phyloP scores from a whole-genome alignment of 2,888 invertebrate species.

The Mimas tiliae region DNA sequence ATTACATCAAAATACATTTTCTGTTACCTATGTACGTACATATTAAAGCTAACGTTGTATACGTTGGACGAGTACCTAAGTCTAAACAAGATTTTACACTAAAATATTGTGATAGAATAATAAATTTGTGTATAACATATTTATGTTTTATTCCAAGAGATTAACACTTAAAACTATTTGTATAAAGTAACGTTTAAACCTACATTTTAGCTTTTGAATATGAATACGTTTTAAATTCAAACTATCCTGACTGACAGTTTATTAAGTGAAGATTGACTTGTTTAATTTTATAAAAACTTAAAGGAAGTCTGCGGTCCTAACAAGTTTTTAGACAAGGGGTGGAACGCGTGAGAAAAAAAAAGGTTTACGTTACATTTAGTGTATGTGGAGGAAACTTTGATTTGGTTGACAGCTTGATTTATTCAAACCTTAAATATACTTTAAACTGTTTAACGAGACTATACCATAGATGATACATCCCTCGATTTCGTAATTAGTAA shows the following conservation, averaged over 20 bases:
- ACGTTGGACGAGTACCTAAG: no score
- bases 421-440: background rate
- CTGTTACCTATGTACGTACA: no score
- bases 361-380: slow-evolving; percentile 25
- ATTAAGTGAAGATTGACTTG: slow-evolving; percentile 56
- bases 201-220: slow-evolving; percentile 43
- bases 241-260: slow-evolving; percentile 32
- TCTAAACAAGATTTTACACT: no score
- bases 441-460: no score
- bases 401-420: background rate
- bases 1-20: no score
- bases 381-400: background rate
- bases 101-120: no score
- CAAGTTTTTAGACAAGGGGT: slow-evolving; percentile 44
- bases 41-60: no score
- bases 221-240: slow-evolving; percentile 39
- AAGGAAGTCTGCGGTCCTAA: slow-evolving; percentile 43
- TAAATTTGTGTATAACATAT: no score
- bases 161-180: background rate
- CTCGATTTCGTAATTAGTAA: no score
- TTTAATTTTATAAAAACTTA: slow-evolving; percentile 43
- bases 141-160: background rate
- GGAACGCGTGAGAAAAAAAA: slow-evolving; percentile 38
- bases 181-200: slow-evolving; percentile 30
- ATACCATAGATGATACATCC: no score